Percentiles rank a stretch among this genome's conserved stretches.
These are phyloP conservation scores for Perca schrenkii DNA, from an alignment of 2,113 vertebrate species.

Conservation along the genomic window DNA sequence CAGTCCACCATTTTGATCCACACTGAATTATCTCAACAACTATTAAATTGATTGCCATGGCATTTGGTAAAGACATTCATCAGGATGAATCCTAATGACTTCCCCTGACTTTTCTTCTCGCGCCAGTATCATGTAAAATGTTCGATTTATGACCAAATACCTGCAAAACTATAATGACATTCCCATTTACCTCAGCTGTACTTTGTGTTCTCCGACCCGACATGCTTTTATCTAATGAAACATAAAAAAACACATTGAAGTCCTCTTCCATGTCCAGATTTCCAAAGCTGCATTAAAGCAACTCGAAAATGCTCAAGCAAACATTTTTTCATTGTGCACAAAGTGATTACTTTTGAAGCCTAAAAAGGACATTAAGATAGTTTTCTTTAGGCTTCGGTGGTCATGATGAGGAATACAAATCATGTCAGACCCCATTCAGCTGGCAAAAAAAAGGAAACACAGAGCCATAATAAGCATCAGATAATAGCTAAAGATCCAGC, in stretches of 20 bases:
- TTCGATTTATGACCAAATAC: background rate
- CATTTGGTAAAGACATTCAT: background rate
- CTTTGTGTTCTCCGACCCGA: background rate
- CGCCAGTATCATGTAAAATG: too few species aligned
- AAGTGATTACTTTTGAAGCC: slow-evolving; percentile 4
- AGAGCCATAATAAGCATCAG: slow-evolving; percentile 27
- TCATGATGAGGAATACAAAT: slow-evolving; percentile 10
- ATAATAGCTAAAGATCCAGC: slow-evolving; percentile 25
- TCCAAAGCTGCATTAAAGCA: slow-evolving; percentile 15
- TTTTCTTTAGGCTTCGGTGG: slow-evolving; percentile 6
- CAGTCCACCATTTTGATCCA: background rate
- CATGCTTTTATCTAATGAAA: background rate
- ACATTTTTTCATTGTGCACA: background rate
- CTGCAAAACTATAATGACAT: background rate
- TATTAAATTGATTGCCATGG: background rate
- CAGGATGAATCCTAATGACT: background rate
- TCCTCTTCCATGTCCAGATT: background rate
- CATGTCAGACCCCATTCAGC: slow-evolving; percentile 4
- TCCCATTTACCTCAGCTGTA: background rate
- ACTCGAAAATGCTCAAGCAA: background rate
- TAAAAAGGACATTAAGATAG: slow-evolving; percentile 15
- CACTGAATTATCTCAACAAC: background rate
- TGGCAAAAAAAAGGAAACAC: slow-evolving; percentile 11
- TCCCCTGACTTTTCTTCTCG: background rate
- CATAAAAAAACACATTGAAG: background rate